Conservation (phyloP, 2,797 vertebrate species). For the Tangara arthus region DNA sequence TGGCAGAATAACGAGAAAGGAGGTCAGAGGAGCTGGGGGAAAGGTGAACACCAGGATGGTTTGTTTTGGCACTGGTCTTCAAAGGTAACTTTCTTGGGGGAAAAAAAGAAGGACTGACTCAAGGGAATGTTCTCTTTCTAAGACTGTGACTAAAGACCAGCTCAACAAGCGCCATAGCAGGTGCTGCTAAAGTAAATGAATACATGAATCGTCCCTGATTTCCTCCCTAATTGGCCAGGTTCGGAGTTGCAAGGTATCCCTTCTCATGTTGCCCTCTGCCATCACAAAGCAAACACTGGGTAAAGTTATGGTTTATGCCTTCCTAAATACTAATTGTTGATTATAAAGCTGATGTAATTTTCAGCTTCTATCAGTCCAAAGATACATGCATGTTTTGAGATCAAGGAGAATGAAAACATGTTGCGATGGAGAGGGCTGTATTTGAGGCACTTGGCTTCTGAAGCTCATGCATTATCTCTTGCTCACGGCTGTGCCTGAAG, state of each 20-base stretch:
- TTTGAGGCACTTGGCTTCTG: background rate
- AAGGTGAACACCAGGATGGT: background rate
- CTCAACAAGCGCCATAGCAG: background rate
- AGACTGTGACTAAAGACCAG: background rate
- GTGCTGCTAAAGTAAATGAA: background rate
- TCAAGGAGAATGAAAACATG: background rate
- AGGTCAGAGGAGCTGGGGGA: background rate
- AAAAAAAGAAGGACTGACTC: background rate
- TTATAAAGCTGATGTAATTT: background rate
- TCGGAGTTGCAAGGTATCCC: background rate
- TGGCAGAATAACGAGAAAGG: background rate
- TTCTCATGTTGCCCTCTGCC: background rate
- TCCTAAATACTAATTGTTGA: background rate
- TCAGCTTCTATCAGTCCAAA: background rate
- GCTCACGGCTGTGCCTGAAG: background rate
- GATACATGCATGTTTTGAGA: background rate
- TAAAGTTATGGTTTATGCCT: background rate
- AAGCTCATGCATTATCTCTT: background rate
- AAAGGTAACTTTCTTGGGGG: background rate
- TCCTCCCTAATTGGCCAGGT: background rate
- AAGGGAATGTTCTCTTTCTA: background rate
- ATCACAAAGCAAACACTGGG: background rate
- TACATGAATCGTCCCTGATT: background rate
- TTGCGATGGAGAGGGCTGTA: background rate
- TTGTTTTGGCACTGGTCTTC: background rate